Conservation (phyloP, 2,113 vertebrate species). For the Apaloderma vittatum region DNA sequence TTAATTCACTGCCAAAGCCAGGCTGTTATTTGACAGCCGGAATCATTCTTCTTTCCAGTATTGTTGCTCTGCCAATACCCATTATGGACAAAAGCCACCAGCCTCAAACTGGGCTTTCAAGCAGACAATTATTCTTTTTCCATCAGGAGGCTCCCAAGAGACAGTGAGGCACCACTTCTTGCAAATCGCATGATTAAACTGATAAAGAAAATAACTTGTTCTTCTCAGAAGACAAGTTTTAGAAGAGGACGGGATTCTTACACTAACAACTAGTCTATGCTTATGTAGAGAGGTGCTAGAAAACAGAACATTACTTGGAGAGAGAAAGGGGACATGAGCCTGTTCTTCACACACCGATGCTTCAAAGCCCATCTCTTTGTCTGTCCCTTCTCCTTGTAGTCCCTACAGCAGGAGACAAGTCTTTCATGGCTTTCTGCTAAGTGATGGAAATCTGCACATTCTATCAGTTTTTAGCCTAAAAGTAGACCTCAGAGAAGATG, state of each 20-base stretch:
- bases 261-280: not conserved
- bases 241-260: not conserved
- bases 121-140: not conserved
- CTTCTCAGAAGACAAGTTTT: not conserved
- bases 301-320: not conserved
- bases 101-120: not conserved
- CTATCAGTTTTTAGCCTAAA: not conserved
- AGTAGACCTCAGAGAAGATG: not conserved
- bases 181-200: not conserved
- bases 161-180: not conserved
- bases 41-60: not conserved
- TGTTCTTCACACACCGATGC: not conserved
- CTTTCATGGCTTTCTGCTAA: not conserved
- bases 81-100: not conserved
- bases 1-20: not conserved
- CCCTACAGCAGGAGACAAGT: not conserved
- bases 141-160: not conserved
- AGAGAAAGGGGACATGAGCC: not conserved
- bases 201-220: not conserved
- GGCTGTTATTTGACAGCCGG: not conserved
- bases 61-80: not conserved
- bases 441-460: not conserved
- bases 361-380: not conserved
- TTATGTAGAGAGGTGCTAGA: not conserved
- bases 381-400: not conserved